These are phyloP conservation scores for Ophiothrix spiculata DNA, from an alignment of 35 echinoderm and acorn worm species.

Conservation along the genomic window DNA sequence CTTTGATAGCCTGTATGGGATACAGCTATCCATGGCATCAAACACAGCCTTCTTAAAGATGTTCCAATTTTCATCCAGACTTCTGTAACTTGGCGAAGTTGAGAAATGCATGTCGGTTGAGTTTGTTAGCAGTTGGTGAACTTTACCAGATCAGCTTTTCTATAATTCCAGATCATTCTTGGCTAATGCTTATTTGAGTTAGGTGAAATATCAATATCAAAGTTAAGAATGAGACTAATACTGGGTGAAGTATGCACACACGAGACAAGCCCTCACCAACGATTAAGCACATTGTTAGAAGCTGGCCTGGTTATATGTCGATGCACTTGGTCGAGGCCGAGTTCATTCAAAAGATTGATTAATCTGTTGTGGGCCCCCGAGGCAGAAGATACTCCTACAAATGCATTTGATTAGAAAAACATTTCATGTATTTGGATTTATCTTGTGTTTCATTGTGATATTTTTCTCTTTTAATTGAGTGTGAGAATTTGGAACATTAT, in stretches of 20 bases:
- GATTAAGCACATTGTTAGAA: conserved; percentile 22
- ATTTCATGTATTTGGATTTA: too few relatives aligned
- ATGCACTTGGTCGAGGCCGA: conserved; percentile 12
- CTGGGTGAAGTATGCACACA: conserved; percentile 20
- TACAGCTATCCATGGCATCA: neutral
- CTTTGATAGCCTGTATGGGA: conserved; percentile 33
- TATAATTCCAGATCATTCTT: conserved; percentile 32
- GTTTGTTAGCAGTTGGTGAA: neutral
- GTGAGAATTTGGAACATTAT: too few relatives aligned
- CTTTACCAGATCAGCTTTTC: conserved; percentile 11
- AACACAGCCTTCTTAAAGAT: neutral
- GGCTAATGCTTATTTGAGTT: neutral
- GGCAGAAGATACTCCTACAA: too few relatives aligned
- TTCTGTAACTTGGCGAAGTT: conserved; percentile 3
- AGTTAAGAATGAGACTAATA: conserved; percentile 26
- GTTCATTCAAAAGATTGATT: conserved; percentile 23
- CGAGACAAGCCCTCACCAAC: neutral
- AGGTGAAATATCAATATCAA: conserved; percentile 33
- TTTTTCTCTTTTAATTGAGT: too few relatives aligned
- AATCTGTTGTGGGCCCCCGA: conserved; percentile 7
- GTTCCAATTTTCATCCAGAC: conserved; percentile 39
- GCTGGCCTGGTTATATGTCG: conserved; percentile 31
- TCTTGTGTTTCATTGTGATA: too few relatives aligned
- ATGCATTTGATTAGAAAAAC: too few relatives aligned
- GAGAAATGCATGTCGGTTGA: conserved; percentile 18